Base-by-base conservation (phyloP, 2,888 invertebrate species). In the Tridacna gigas region DNA sequence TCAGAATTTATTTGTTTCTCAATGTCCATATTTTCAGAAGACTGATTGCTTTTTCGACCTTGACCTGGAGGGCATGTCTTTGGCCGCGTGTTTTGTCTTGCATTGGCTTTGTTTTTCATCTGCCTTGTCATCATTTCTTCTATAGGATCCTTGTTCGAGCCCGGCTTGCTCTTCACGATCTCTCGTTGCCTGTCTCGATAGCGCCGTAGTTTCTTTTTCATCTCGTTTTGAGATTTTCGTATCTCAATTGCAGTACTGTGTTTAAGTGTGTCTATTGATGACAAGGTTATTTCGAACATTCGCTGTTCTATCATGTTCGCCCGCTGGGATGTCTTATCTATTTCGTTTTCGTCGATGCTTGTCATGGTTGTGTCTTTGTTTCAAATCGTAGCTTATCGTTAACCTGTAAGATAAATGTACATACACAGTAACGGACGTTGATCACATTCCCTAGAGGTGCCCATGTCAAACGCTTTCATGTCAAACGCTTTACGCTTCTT, bases 151-250 rank as follows among this genome's bases (percentile, higher is more conserved):
- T 78, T 78, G 51, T 82, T 51, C n/a, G 65, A 74, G 15, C 79
- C 83, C 20, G 77, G 78, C 28, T 69, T 74, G 37, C 79, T 80
- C 28, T 79, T 79, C 22, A 85, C 80, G 25, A 88, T 88, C 78
- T 88, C 85, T 25, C 88, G 69, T 66, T 88, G 88, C 48, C 85
- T 77, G 26, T 88, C 88, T 51, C 88, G 73, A 26, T 88, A 88
- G 65, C 74, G 78, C 22, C 83, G 63, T 45, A 88, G 71, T 48
- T 83, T 74, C 79, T 83, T 86, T 81, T 88, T 88, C 88, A 88
- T 88, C 65, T 83, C 80, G 65, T 85, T 88, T 48, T 88, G 88
- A 20, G 88, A 82, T 66, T 82, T 85, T 18, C 79, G 74, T 22
- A 88, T 66, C 66, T 88, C 88, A 25, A 88, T 83, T 0, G 88